Evolutionary conservation across 1,140 invertebrate genomes (phyloP), one percentile per base, ranked within the genome.

Genomic region (Charaxes varanes): DNA sequence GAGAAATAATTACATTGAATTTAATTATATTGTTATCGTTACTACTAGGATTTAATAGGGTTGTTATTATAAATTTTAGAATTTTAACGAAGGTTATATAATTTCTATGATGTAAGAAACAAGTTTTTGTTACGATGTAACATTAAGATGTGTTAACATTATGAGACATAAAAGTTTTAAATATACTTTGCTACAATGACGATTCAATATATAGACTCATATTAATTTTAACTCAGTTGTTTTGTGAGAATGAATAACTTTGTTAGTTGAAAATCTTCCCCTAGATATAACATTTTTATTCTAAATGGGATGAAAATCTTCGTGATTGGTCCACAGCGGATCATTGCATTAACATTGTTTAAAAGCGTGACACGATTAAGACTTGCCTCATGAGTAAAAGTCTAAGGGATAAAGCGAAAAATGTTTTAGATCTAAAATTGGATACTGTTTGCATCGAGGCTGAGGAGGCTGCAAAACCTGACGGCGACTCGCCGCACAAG

Each of bases 401-500:
- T 12, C 3, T 16, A 15, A 15, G 6, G 3, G 15, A 14, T 7
- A 8, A n/a, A 36, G 16, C 33, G 30, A 36, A 44, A 36, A 36
- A 27, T 24, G 41, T 43, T 48, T 38, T 58, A 62, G 48, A 35
- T 64, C 64, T 66, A 68, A 66, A 72, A 66, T 62, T 66, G 65
- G 65, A 54, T 42, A 57, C 37, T 36, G 33, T 24, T 30, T 27
- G 41, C 36, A 48, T 30, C 19, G 44, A 45, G 35, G 41, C 23
- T 38, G 40, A 57, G 48, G 51, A 53, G 53, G 52, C 48, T 44
- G 47, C 45, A 47, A 34, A 51, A 54, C 64, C 48, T 31, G 46
- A 46, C 21, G 34, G 43, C 34, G 47, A 66, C 53, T 41, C 12
- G 56, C 41, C 56, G 40, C 27, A 34, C 67, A 45, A 57, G 62